These are phyloP conservation scores for Gerris lacustris DNA, from an alignment of 2,888 invertebrate species.

Conservation along the genomic window DNA sequence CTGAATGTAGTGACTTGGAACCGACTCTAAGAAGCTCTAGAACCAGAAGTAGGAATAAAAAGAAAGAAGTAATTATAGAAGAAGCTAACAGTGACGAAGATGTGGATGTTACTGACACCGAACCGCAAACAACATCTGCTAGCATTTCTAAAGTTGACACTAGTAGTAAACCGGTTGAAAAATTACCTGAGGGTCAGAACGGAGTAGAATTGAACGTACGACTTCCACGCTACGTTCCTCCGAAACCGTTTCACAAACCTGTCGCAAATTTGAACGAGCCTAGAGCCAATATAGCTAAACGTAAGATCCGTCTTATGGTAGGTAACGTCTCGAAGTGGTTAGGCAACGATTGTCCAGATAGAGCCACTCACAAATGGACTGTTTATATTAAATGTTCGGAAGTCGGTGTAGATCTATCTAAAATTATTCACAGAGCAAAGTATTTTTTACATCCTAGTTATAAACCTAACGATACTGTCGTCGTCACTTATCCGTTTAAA, in stretches of 20 bases:
- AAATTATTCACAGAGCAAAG: slow-evolving; percentile 57
- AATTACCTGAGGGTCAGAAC: neutral
- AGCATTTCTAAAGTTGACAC: neutral
- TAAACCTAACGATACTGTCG: slow-evolving; percentile 71
- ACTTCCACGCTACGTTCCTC: slow-evolving; percentile 18
- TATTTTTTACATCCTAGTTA: slow-evolving; percentile 77
- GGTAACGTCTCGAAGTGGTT: slow-evolving; percentile 78
- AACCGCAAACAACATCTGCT: neutral
- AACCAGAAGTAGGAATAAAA: neutral
- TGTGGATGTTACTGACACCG: neutral
- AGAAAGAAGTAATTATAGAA: neutral
- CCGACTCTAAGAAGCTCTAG: neutral
- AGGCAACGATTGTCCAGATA: slow-evolving; percentile 54
- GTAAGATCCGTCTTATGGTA: slow-evolving; percentile 36
- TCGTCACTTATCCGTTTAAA: slow-evolving; percentile 55
- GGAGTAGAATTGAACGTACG: neutral
- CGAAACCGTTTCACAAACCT: slow-evolving; percentile 10
- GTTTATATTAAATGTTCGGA: slow-evolving; percentile 57
- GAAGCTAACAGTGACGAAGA: neutral
- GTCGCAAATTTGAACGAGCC: slow-evolving; percentile 16
- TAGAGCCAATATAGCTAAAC: slow-evolving; percentile 13
- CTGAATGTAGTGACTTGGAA: neutral
- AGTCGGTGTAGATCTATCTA: slow-evolving; percentile 46
- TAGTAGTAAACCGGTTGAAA: neutral
- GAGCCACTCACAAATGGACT: slow-evolving; percentile 79